Conservation (phyloP, 35 echinoderm and acorn worm genomes). For the Diadema setosum region DNA sequence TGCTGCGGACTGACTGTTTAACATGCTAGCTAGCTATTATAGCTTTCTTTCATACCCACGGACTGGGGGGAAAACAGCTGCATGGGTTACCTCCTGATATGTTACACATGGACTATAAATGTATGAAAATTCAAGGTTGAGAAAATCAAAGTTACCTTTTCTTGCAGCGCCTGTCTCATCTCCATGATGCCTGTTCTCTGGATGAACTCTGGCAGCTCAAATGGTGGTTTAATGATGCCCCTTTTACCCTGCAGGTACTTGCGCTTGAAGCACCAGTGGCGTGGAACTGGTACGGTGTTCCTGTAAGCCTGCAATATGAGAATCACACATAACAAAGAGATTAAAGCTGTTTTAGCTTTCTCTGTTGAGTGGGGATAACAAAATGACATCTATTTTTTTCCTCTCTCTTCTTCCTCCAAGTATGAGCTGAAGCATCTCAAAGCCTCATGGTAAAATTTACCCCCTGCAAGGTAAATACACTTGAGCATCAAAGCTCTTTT, state of each 20-base stretch:
- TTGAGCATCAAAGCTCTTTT: no score
- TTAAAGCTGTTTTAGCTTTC: no score
- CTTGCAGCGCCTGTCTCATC: constrained; percentile 97
- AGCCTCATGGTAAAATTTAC: no score
- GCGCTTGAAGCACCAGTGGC: constrained; percentile 99
- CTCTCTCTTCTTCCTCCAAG: no score
- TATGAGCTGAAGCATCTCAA: no score
- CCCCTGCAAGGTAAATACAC: no score
- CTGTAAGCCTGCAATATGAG: constrained; percentile 67
- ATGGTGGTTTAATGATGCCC: constrained; percentile 90
- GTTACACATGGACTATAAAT: no score
- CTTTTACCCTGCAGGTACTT: constrained; percentile 96
- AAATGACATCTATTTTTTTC: no score
- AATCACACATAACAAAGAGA: neutral
- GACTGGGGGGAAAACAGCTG: neutral
- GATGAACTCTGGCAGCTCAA: constrained; percentile 97
- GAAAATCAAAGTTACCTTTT: constrained; percentile 98
- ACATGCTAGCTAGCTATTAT: neutral
- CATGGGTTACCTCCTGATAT: neutral
- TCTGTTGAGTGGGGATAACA: no score
- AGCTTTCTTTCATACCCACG: neutral
- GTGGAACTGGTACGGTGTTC: constrained; percentile 91
- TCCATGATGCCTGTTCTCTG: constrained; percentile 98
- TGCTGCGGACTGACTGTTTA: no score
- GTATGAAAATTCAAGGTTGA: no score